Evolutionary conservation across 1,140 invertebrate species (phyloP), one percentile per base, ranked within the genome.

Genomic region (Apocrypta bakeri): DNA sequence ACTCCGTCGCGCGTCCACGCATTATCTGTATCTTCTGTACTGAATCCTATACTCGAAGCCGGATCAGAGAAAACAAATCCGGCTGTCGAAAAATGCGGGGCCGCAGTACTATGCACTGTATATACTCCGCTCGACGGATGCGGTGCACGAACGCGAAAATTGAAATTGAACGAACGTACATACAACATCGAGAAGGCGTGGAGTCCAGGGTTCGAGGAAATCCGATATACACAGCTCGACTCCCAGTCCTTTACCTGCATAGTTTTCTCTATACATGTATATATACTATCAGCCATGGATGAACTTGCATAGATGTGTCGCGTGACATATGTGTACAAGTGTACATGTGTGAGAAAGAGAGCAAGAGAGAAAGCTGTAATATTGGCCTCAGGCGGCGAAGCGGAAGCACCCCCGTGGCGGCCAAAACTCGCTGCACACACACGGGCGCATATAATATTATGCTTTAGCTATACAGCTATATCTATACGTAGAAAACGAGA

Each of bases 131-230:
- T 7, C 48, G 64, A 29, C 64, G 64, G 27, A 66, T 66, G 64
- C 7, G 48, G 64, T 3, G 64, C 64, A 66, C 69, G 33, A 71
- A 25, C 72, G 72, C 56, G 40, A 48, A 74, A 74, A 74, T 74
- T 56, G 72, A 74, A 74, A 74, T 74, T 37, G 72, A 74, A 74
- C 37, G 40, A 48, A 48, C 24, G n/a, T 74, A 48, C 12, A 74
- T 17, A 56, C 48, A 56, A 56, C 48, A 21, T 56, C 48, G 48
- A 56, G 48, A 6, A 56, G 48, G 48, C 48, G 48, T 6, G 31
- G 21, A 27, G 68, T 37, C 21, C 11, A 17, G 31, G 29, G 27
- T 71, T 27, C 8, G 68, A 31, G 31, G 29, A 71, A 71, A 71
- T 71, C 31, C 68, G 68, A 71, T 71, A 71, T 21, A 66, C 64